Evolutionary conservation across 1,140 invertebrate genomes (phyloP).

Genomic region (Brachionus rotundiformis): DNA sequence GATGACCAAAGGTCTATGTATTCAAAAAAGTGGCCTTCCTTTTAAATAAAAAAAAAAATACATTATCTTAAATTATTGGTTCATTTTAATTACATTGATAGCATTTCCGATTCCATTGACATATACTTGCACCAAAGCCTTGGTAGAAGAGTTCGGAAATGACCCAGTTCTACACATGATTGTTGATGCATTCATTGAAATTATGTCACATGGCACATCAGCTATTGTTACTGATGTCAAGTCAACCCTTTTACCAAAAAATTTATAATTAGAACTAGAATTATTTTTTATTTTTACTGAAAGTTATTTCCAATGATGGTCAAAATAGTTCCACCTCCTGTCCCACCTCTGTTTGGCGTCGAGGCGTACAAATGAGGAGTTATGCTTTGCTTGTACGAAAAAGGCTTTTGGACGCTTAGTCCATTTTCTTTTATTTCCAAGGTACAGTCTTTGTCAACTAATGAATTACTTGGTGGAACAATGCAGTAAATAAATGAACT

Average conservation of each 20-base stretch:
- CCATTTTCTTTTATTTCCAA: neutral
- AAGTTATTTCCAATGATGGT: constrained; percentile 56
- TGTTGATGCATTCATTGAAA: neutral
- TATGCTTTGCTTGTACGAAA: constrained; percentile 12
- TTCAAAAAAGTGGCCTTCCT: constrained; percentile 39
- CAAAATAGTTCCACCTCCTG: constrained; percentile 54
- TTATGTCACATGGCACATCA: neutral
- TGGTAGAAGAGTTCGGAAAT: neutral
- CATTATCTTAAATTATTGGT: neutral
- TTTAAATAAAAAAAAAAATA: constrained; percentile 42
- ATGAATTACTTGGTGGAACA: constrained; percentile 31
- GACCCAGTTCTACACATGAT: constrained; percentile 41
- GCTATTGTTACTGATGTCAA: constrained; percentile 39
- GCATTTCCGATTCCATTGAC: neutral
- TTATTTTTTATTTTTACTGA: constrained; percentile 37
- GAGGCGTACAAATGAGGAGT: constrained; percentile 49
- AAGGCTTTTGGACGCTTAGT: neutral
- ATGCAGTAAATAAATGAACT: neutral
- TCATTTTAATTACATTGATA: neutral
- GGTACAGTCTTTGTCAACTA: neutral
- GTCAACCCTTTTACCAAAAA: neutral
- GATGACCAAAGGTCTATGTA: constrained; percentile 59
- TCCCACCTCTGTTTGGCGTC: constrained; percentile 54
- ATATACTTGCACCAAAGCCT: neutral
- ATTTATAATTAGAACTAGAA: constrained; percentile 52